Evolutionary conservation across 2,888 invertebrate species (phyloP).

Genomic region (Drosophila greeni): DNA sequence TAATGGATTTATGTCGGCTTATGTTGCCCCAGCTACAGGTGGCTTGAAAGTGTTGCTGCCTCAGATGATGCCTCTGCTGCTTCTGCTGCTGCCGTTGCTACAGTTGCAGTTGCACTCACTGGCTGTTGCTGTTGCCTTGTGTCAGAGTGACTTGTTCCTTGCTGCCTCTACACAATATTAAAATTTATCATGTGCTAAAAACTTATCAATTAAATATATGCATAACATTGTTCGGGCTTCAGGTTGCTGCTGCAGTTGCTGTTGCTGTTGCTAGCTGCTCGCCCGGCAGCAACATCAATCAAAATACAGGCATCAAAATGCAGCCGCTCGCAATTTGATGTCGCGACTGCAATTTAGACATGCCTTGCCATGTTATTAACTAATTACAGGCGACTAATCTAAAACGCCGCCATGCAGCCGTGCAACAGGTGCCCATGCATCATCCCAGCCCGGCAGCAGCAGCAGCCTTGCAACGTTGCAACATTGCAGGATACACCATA

Average conservation of each 20-base stretch:
- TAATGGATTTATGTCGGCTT: slow-evolving; percentile 72
- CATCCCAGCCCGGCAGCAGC: slow-evolving; percentile 45
- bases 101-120: background rate
- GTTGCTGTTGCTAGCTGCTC: slow-evolving; percentile 27
- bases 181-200: slow-evolving; percentile 78
- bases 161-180: slow-evolving; percentile 49
- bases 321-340: slow-evolving; percentile 61
- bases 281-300: slow-evolving; percentile 76
- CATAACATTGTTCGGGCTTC: slow-evolving; percentile 65
- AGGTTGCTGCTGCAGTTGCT: slow-evolving; percentile 18
- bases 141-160: slow-evolving; percentile 40
- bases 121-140: slow-evolving; percentile 10
- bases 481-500: slow-evolving; percentile 12
- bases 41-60: slow-evolving; percentile 23
- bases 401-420: slow-evolving; percentile 60
- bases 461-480: slow-evolving; percentile 18
- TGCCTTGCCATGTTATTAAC: slow-evolving; percentile 78
- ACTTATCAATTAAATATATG: slow-evolving; percentile 78
- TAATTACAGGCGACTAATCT: slow-evolving; percentile 78
- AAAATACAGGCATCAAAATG: slow-evolving; percentile 59
- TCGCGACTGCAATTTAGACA: slow-evolving; percentile 73
- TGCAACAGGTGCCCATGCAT: slow-evolving; percentile 61
- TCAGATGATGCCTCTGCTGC: slow-evolving; percentile 15
- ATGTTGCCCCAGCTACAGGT: slow-evolving; percentile 48
- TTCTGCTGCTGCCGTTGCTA: slow-evolving; percentile 9